These are phyloP conservation scores for Thamnaconus septentrionalis DNA, from an alignment of 2,113 vertebrate genomes.

Conservation along the genomic window DNA sequence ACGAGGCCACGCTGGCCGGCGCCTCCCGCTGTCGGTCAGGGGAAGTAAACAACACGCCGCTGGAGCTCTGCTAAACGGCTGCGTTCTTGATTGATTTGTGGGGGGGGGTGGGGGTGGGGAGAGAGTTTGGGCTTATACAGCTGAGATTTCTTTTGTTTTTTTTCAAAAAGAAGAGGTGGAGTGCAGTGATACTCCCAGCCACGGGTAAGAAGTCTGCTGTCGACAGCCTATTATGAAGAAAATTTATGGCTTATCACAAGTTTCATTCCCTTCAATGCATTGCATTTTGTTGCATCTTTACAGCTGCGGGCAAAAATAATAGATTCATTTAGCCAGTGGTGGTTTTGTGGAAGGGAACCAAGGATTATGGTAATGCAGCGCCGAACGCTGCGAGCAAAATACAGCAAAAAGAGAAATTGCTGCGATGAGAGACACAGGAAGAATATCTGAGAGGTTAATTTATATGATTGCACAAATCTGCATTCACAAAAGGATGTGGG, in stretches of 20 bases:
- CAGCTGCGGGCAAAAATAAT: conserved; percentile 72
- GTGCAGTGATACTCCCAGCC: conserved; percentile 30
- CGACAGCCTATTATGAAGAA: conserved; percentile 47
- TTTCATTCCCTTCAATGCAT: conserved; percentile 65
- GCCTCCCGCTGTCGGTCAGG: conserved; percentile 14
- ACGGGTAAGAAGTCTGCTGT: conserved; percentile 23
- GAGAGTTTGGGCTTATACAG: no score
- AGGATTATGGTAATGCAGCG: conserved; percentile 75
- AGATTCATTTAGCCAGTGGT: conserved; percentile 78
- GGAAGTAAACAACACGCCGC: conserved; percentile 41
- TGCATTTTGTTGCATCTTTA: conserved; percentile 76
- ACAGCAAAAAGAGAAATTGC: conserved; percentile 60
- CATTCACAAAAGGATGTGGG: conserved; percentile 35
- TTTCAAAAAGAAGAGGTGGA: conserved; percentile 41
- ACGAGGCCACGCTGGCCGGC: conserved; percentile 54
- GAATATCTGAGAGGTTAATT: conserved; percentile 65
- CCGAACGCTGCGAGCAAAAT: conserved; percentile 65
- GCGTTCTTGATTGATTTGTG: conserved; percentile 19
- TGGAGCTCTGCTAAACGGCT: conserved; percentile 19
- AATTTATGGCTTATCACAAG: conserved; percentile 53
- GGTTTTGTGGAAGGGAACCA: conserved; percentile 71
- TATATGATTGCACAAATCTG: conserved; percentile 59
- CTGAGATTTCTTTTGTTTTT: no score
- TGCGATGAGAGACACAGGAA: conserved; percentile 56
- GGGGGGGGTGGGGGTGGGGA: background rate